Evolutionary conservation across 2,797 vertebrate genomes (phyloP).

Genomic region (Pelodytes ibericus): DNA sequence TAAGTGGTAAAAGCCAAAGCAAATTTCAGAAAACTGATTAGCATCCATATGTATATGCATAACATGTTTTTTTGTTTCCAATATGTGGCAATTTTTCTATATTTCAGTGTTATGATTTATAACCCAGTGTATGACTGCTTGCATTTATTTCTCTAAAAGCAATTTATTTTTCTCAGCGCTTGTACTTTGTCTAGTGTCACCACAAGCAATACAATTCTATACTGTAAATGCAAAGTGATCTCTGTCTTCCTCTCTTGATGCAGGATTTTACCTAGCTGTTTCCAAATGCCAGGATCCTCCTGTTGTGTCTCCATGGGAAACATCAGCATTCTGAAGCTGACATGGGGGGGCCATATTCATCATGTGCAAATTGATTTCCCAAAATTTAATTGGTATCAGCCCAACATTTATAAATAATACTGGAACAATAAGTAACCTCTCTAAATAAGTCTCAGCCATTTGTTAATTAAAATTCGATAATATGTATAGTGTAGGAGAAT

Average conservation of each 20-base stretch:
- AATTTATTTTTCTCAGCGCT: not conserved
- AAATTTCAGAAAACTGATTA: not conserved
- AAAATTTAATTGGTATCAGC: no score
- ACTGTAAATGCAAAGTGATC: not conserved
- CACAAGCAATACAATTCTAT: not conserved
- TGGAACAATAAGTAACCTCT: not conserved
- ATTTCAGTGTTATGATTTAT: no score
- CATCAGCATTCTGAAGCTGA: no score
- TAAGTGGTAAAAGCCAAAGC: not conserved
- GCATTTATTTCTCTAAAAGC: no score
- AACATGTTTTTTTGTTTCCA: not conserved
- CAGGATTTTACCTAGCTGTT: not conserved
- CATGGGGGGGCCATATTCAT: no score
- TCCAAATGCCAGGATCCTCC: not conserved
- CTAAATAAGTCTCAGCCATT: not conserved
- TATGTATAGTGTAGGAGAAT: not conserved
- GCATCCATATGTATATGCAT: not conserved
- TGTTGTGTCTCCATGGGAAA: not conserved
- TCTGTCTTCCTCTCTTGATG: not conserved
- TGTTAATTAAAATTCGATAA: not conserved
- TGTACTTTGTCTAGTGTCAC: not conserved
- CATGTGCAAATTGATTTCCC: no score
- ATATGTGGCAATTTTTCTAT: no score
- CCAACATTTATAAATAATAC: no score
- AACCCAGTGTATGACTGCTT: no score